These are phyloP conservation scores for Chelonoidis abingdonii DNA, from an alignment of 2,113 vertebrate species.

Conservation along the genomic window DNA sequence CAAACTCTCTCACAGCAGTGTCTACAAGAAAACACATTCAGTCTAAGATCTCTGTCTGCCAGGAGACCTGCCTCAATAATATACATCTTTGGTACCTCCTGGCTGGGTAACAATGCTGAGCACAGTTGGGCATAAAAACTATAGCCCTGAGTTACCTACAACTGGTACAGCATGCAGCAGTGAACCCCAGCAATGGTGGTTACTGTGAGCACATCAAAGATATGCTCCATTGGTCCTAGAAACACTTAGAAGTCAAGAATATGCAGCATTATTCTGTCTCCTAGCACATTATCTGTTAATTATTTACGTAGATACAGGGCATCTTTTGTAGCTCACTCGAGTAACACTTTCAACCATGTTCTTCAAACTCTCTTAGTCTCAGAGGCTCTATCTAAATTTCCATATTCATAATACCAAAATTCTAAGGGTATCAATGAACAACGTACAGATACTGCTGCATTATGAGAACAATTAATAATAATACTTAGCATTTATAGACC, in stretches of 20 bases:
- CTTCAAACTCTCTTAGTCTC: neutral
- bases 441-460: neutral
- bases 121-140: neutral
- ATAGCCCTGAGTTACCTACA: neutral
- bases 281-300: slow-evolving; percentile 47
- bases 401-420: neutral
- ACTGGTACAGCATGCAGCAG: neutral
- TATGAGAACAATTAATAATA: neutral
- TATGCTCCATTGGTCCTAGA: fast-evolving
- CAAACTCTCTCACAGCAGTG: fast-evolving
- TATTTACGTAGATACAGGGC: neutral
- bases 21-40: fast-evolving
- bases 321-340: neutral
- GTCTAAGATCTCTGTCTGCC: fast-evolving
- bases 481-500: neutral
- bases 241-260: neutral
- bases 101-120: fast-evolving
- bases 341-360: neutral
- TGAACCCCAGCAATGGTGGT: neutral
- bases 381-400: neutral
- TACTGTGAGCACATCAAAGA: fast-evolving
- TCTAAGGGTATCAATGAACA: neutral
- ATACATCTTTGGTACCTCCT: fast-evolving
- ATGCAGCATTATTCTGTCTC: neutral
- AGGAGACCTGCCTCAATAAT: fast-evolving